These are phyloP conservation scores for Catocala nupta DNA, from an alignment of 2,888 invertebrate species.

Conservation along the genomic window DNA sequence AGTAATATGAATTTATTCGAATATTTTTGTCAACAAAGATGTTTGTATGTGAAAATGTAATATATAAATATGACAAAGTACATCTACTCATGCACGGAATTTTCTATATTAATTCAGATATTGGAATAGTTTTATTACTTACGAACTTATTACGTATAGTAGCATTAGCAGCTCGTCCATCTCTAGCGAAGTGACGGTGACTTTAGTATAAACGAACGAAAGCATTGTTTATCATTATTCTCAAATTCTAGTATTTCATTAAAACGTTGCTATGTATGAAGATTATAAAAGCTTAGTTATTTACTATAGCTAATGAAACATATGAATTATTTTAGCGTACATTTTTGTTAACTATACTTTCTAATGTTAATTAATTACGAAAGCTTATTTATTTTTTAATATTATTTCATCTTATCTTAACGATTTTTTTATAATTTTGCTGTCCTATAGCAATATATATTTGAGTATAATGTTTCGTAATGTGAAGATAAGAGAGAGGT, in stretches of 20 bases:
- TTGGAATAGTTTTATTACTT: conserved; percentile 26
- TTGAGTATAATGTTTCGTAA: background rate
- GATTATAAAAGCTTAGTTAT: background rate
- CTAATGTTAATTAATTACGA: too few relatives aligned
- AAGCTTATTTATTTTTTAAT: too few relatives aligned
- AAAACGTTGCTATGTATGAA: background rate
- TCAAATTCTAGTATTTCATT: background rate
- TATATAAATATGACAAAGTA: conserved; percentile 21
- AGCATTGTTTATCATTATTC: background rate
- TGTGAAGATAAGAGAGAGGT: background rate
- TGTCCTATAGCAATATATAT: background rate
- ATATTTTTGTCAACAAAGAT: conserved; percentile 41
- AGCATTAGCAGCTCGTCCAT: too few relatives aligned
- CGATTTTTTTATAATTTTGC: too few relatives aligned
- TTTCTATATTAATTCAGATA: conserved; percentile 35
- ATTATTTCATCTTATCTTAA: too few relatives aligned
- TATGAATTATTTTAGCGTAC: too few relatives aligned
- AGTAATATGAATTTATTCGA: conserved; percentile 48
- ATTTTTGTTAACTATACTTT: too few relatives aligned
- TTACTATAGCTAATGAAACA: too few relatives aligned
- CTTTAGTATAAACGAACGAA: background rate
- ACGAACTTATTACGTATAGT: too few relatives aligned
- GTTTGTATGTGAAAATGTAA: conserved; percentile 35
- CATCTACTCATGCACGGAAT: conserved; percentile 22
- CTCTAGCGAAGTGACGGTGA: too few relatives aligned